These are phyloP conservation scores for Phasianus colchicus DNA, from an alignment of 2,113 vertebrate species.

Conservation along the genomic window DNA sequence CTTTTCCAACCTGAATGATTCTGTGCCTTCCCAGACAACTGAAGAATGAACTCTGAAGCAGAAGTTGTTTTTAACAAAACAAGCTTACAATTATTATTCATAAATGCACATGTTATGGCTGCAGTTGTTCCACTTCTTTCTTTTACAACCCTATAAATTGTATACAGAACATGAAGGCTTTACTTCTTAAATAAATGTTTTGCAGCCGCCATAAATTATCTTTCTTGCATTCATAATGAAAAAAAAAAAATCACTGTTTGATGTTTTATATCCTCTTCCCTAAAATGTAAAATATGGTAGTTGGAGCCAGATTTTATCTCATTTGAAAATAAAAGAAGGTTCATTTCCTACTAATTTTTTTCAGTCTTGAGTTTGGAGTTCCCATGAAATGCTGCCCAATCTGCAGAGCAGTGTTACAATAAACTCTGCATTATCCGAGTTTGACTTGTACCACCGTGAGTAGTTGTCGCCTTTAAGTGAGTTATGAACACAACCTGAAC, in stretches of 20 bases:
- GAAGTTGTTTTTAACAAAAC: constrained; percentile 52
- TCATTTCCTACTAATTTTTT: constrained; percentile 68
- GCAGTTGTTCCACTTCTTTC: constrained; percentile 66
- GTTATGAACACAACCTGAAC: not conserved
- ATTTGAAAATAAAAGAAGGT: constrained; percentile 68
- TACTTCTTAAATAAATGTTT: constrained; percentile 71
- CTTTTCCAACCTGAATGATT: too few relatives aligned
- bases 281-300: constrained; percentile 75
- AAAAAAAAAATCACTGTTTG: constrained; percentile 60
- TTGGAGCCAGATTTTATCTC: constrained; percentile 70
- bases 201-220: constrained; percentile 67
- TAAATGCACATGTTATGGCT: constrained; percentile 70
- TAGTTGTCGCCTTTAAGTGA: not conserved
- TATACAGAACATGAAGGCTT: constrained; percentile 69
- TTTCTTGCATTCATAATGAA: constrained; percentile 69
- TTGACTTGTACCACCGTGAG: not conserved
- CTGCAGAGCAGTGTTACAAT: not conserved
- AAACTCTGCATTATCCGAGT: not conserved
- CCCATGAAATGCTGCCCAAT: constrained; percentile 44
- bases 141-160: constrained; percentile 72
- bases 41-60: constrained; percentile 29
- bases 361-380: constrained; percentile 46
- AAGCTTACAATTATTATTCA: constrained; percentile 71
- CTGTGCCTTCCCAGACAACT: not conserved
- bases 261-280: constrained; percentile 72